Percentiles rank a stretch among this genome's conserved stretches.
Conservation (phyloP, 2,113 vertebrate genomes). For the Nyctibius bracteatus region DNA sequence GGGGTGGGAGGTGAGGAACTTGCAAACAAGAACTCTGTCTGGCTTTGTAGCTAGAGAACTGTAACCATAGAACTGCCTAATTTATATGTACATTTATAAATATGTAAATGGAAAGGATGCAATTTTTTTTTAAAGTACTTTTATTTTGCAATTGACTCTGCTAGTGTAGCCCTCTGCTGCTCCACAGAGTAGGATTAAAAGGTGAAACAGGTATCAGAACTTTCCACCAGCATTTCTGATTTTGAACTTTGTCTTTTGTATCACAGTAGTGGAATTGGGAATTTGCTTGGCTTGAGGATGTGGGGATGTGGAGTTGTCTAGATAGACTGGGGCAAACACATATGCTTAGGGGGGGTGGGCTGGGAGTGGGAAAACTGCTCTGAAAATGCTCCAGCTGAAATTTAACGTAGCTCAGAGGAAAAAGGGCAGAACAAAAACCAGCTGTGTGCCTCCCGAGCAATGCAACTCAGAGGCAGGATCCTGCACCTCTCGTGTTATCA, state of each 20-base stretch:
- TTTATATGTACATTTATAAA: not conserved
- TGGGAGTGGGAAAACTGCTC: not conserved
- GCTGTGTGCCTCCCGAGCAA: not conserved
- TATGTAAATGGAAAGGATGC: not conserved
- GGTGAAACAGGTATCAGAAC: not conserved
- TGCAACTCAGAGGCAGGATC: not conserved
- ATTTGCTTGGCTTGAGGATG: not conserved
- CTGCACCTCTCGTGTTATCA: not conserved
- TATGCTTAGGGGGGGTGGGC: accelerated
- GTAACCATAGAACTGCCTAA: not conserved
- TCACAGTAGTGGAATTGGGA: not conserved
- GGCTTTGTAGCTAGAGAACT: not conserved
- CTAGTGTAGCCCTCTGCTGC: not conserved
- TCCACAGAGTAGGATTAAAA: not conserved
- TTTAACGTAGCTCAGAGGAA: not conserved
- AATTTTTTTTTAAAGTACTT: not conserved
- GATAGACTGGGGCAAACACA: not conserved
- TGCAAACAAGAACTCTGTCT: not conserved
- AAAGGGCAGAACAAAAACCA: not conserved
- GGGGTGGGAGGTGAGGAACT: not conserved
- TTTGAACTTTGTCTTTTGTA: not conserved
- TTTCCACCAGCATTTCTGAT: not conserved
- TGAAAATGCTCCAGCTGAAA: not conserved
- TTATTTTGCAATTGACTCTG: not conserved
- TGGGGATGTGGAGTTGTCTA: not conserved